Conservation (phyloP, 2,113 vertebrate species). For the Haplochromis burtoni region DNA sequence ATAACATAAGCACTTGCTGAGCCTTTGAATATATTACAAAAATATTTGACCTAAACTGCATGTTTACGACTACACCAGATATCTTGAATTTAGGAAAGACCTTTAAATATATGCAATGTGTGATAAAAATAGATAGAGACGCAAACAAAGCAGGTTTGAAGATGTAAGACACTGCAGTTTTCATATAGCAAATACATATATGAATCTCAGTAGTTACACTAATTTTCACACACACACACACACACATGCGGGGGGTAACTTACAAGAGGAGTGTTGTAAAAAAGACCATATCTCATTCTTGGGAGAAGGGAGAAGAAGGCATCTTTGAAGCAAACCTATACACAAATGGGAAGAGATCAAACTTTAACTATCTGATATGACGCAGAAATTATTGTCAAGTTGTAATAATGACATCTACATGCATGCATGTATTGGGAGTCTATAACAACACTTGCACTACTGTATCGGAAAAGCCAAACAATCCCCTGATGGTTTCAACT, state of each 20-base stretch:
- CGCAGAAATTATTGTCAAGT: not conserved
- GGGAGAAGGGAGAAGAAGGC: constrained; percentile 89
- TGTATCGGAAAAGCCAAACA: not conserved
- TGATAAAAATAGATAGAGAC: not conserved
- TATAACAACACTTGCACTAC: not conserved
- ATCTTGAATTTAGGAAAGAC: not conserved
- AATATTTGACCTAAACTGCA: constrained; percentile 30
- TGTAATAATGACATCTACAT: not conserved
- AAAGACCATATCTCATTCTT: constrained; percentile 93
- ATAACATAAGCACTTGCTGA: constrained; percentile 27
- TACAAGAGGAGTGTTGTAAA: constrained; percentile 96
- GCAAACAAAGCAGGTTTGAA: not conserved
- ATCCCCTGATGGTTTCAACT: not conserved
- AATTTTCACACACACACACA: not conserved
- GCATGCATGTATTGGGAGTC: not conserved
- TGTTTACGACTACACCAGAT: constrained; percentile 8
- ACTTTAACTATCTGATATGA: not conserved
- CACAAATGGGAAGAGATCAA: not conserved
- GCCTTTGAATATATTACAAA: constrained; percentile 28
- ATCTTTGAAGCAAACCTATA: constrained; percentile 92
- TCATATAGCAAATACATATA: not conserved
- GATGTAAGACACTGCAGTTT: not conserved
- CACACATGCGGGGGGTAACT: constrained; percentile 32
- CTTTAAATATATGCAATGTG: not conserved
- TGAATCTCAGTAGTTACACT: not conserved